Conservation (phyloP, 1,140 invertebrate genomes). For the Paracyclopina nana region DNA sequence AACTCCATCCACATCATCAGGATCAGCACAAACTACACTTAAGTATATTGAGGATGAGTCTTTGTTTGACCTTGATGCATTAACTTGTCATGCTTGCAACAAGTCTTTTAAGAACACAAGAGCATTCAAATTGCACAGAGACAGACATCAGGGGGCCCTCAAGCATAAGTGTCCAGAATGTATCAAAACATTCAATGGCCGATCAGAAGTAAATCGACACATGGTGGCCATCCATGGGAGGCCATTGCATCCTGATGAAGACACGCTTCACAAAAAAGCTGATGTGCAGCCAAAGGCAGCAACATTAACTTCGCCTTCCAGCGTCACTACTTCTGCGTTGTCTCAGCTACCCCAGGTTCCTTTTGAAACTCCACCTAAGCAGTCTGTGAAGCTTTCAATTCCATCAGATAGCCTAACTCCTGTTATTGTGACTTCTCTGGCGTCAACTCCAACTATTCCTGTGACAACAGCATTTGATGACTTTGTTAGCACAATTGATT, state of each 20-base stretch:
- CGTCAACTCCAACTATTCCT: no score
- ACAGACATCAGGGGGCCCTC: conserved; percentile 13
- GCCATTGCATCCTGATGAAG: conserved; percentile 4
- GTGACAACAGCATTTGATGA: no score
- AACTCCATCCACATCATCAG: not conserved
- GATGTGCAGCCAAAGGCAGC: not conserved
- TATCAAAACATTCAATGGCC: conserved; percentile 5
- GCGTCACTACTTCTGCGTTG: no score
- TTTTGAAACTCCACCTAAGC: no score
- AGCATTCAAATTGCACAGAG: conserved; percentile 4
- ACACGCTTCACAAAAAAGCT: conserved; percentile 6
- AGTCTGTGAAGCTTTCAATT: no score
- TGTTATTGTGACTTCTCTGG: no score
- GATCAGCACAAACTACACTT: not conserved
- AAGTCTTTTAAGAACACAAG: conserved; percentile 15
- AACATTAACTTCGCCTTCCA: no score
- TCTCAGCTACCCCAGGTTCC: no score
- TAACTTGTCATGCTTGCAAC: conserved; percentile 13
- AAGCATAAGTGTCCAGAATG: conserved; percentile 17
- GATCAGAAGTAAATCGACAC: conserved; percentile 11
- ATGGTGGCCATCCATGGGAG: conserved; percentile 8
- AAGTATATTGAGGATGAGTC: conserved; percentile 7
- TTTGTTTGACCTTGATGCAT: conserved; percentile 5
- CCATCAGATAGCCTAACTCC: no score
- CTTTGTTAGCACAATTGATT: no score